Base-by-base conservation (phyloP, 2,113 vertebrate species). In the Gambusia holbrooki region DNA sequence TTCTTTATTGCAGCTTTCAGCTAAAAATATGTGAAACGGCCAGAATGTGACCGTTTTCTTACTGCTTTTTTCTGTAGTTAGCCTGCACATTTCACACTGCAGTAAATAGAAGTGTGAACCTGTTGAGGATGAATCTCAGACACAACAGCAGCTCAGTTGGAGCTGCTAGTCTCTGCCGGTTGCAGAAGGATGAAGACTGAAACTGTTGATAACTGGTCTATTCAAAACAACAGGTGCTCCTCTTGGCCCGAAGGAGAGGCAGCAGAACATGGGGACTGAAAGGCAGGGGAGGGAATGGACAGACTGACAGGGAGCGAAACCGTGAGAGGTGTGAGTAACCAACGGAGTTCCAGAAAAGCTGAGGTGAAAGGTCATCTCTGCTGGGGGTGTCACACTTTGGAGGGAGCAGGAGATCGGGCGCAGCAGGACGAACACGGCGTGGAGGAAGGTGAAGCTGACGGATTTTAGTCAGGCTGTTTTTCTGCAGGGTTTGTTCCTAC, bases 171-270 rank as follows among this genome's bases (percentile, higher is more conserved):
- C 32, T 64, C 33, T n/a, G 74, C 69, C 73, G 65, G 73, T 37
- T 71, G 54, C 30, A 0, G 51, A 66, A 69, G 60, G 76, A 69
- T 70, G 74, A 45, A 64, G 60, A 68, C 19, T 25, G 51, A 71
- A 75, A 77, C 83, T 83, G 81, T 37, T 79, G 81, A 84, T 84
- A 84, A 83, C 72, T 4, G 28, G 12, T 74, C 66, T 66, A 74
- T 63, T 72, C 25, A 69, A 84, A 90, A 87, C 82, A 83, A 86
- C 85, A 84, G 85, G 83, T 84, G 81, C 67, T 25, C 40, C 45
- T 7, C 30, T 67, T 35, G 30, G 27, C 40, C 45, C 29, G 60
- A 66, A 74, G 66, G 65, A 77, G 62, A 62, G 68, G 32, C 51
- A 60, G 62, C 32, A 61, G 48, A 71, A 69, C 22, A 76, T 29